Evolutionary conservation across 2,797 vertebrate species (phyloP), one percentile per base, ranked within the genome.

Genomic region (Alfaro cultratus): DNA sequence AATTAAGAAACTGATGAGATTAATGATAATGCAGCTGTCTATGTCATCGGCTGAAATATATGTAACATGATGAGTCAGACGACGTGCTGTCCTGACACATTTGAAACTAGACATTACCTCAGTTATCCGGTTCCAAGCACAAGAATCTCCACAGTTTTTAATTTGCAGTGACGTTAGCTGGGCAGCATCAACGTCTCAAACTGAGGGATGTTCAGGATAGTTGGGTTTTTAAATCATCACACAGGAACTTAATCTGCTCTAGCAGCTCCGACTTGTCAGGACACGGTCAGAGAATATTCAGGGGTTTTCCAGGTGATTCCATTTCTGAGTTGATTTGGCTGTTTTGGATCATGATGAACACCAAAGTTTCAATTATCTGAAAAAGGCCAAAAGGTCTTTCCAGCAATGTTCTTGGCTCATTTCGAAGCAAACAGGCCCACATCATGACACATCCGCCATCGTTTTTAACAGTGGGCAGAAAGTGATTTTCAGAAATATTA

Each of bases 101-200:
- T 16, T 83, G 72, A 85, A 84, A 83, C 76, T 72, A 29, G 43
- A 79, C 0, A 0, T 80, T 46, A 72, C 60, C 29, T 78, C 75
- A 55, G 6, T 47, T 0, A 57, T 57, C 72, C 41, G 3, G 5
- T 60, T 29, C 23, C 26, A 45, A 21, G 53, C 39, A 43, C n/a
- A 2, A 16, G 16, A 47, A 34, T 21, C 60, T 47, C 31, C 4
- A 15, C 55, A 16, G 51, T 5, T 55, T 41, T 67, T 23, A 4
- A 13, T 36, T 67, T 39, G 29, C 34, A 68, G 36, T 68, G 64
- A 68, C 1, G 21, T 46, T 29, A n/a, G 68, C 16, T 2, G 41
- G 26, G 13, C 41, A 71, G 23, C 23, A 29, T 45, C 41, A 71
- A 46, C 5, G 39, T 70, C 67, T 41, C 23, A 10, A 12, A 43